These are phyloP conservation scores for Nycticebus coucang DNA, from an alignment of 2,113 vertebrate species.

Conservation along the genomic window DNA sequence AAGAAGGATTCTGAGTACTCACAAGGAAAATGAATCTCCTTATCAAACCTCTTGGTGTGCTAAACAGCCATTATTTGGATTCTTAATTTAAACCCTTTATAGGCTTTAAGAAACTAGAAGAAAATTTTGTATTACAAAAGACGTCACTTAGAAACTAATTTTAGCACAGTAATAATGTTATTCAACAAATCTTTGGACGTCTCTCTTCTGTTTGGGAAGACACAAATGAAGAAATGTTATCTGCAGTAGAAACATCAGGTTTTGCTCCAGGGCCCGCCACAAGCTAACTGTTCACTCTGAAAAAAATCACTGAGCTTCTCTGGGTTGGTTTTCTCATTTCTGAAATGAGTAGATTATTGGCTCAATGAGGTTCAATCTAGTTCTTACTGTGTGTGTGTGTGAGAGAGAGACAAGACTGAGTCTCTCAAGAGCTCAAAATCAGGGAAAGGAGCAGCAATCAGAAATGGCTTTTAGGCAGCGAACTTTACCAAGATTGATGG, in stretches of 20 bases:
- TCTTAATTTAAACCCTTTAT: neutral
- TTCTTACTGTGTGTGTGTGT: neutral
- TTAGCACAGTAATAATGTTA: neutral
- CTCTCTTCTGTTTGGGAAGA: neutral
- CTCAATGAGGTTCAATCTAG: neutral
- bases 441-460: slow-evolving; percentile 18
- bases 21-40: neutral
- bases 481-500: slow-evolving; percentile 56
- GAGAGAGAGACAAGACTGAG: neutral
- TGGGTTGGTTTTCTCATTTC: neutral
- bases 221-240: neutral
- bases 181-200: neutral
- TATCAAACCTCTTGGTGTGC: neutral
- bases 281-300: neutral
- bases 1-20: neutral
- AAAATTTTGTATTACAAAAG: neutral
- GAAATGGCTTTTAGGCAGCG: neutral
- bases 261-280: neutral
- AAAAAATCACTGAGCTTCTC: neutral
- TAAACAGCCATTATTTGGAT: neutral
- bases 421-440: neutral
- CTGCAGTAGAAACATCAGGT: neutral
- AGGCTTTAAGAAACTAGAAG: neutral
- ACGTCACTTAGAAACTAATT: neutral
- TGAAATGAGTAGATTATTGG: neutral